Conservation (phyloP, 2,888 invertebrate species). For the Caenorhabditis angaria region DNA sequence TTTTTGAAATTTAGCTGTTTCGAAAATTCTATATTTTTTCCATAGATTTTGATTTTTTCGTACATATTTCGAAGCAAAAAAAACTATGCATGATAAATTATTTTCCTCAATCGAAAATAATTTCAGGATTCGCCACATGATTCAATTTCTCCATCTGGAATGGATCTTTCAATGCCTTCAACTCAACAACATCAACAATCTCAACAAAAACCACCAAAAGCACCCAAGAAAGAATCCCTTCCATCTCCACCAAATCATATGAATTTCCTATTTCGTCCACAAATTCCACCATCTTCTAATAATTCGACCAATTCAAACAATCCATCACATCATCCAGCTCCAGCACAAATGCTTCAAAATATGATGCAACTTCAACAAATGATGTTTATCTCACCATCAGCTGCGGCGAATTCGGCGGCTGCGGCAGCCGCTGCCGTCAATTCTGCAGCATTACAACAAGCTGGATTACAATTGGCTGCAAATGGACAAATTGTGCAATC, state of each 20-base stretch:
- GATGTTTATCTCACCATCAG: slow-evolving; percentile 26
- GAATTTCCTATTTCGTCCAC: slow-evolving; percentile 2
- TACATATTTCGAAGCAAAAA: too few species aligned
- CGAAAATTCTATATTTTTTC: too few species aligned
- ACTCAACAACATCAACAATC: not conserved
- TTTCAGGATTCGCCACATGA: slow-evolving; percentile 4
- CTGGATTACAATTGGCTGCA: slow-evolving; percentile 41
- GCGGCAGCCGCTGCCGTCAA: too few species aligned
- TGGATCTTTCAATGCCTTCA: slow-evolving; percentile 1
- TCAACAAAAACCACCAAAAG: not conserved
- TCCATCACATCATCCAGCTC: not conserved
- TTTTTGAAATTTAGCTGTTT: too few species aligned
- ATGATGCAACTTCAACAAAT: slow-evolving; percentile 52
- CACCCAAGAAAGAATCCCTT: not conserved
- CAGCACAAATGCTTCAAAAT: slow-evolving; percentile 26
- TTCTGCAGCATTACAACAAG: slow-evolving; percentile 45
- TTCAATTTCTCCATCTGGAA: slow-evolving; percentile 7
- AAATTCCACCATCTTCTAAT: slow-evolving; percentile 19
- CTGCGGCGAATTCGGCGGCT: too few species aligned
- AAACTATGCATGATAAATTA: slow-evolving; percentile 12
- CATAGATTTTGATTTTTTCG: too few species aligned
- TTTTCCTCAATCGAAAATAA: not conserved
- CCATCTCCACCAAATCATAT: not conserved
- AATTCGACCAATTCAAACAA: slow-evolving; percentile 14
- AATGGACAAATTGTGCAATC: slow-evolving; percentile 49